Conservation (phyloP, 2,113 vertebrate species). For the Chaenogobius annularis region DNA sequence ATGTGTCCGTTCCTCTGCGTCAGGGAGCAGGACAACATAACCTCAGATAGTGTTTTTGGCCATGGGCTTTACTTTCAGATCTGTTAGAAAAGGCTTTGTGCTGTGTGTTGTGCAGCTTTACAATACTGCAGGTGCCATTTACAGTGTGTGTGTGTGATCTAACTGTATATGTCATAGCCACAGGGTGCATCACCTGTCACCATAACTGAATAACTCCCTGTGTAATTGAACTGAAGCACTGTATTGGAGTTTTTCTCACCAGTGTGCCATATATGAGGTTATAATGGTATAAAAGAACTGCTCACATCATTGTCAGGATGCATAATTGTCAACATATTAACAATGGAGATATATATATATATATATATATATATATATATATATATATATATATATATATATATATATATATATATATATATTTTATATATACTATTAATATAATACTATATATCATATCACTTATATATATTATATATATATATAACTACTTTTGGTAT, state of each 20-base stretch:
- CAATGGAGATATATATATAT: too few species aligned
- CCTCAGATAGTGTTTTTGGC: constrained; percentile 41
- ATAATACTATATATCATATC: too few species aligned
- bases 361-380: too few species aligned
- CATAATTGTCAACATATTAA: constrained; percentile 5
- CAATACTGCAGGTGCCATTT: constrained; percentile 20
- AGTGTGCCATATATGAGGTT: constrained; percentile 10
- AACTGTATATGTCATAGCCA: constrained; percentile 27
- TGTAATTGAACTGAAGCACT: constrained; percentile 30
- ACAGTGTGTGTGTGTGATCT: constrained; percentile 28
- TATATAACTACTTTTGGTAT: too few species aligned
- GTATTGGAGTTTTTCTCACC: constrained; percentile 8
- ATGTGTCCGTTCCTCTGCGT: constrained; percentile 78
- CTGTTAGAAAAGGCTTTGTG: constrained; percentile 20
- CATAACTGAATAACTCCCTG: constrained; percentile 32
- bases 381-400: too few species aligned
- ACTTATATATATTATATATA: too few species aligned
- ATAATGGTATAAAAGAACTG: constrained; percentile 16
- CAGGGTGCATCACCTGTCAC: constrained; percentile 35
- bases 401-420: too few species aligned
- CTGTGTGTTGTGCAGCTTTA: not conserved
- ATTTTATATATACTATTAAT: too few species aligned
- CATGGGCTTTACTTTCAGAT: constrained; percentile 25
- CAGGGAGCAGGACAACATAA: constrained; percentile 65
- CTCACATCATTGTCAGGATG: not conserved